Evolutionary conservation across 2,888 invertebrate species (phyloP).

Genomic region (Harmothoe impar): DNA sequence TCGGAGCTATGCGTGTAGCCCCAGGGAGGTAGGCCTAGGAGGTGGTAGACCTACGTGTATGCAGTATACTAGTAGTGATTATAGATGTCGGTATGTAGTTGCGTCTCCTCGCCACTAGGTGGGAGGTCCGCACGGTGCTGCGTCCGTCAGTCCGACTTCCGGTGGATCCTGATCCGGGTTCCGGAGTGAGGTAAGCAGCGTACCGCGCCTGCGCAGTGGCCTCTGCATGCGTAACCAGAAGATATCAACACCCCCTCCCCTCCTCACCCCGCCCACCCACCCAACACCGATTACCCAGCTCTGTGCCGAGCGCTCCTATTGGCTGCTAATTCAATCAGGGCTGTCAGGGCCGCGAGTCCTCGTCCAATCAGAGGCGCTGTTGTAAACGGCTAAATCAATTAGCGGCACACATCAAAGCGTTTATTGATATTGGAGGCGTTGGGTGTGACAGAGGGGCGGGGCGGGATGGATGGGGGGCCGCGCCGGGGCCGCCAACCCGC

Average conservation of each 20-base stretch:
- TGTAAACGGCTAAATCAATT: conserved; percentile 63
- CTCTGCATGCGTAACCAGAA: neutral
- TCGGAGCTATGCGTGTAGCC: too few relatives aligned
- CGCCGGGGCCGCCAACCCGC: neutral
- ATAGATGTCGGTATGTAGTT: neutral
- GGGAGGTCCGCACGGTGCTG: neutral
- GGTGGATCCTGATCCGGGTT: neutral
- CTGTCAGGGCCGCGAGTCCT: conserved; percentile 32
- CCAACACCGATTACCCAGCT: neutral
- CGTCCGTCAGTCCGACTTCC: neutral
- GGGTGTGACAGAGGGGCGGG: conserved; percentile 43
- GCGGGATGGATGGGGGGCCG: conserved; percentile 21
- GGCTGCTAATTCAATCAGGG: conserved; percentile 52
- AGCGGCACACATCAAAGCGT: conserved; percentile 50
- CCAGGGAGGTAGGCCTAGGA: too few relatives aligned
- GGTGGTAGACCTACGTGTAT: too few relatives aligned
- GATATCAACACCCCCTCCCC: conserved; percentile 26
- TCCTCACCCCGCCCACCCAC: neutral
- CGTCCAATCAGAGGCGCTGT: conserved; percentile 47
- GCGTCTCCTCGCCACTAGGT: neutral
- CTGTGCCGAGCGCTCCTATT: conserved; percentile 27
- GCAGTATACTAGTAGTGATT: neutral
- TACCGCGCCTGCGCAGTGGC: neutral
- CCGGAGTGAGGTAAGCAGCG: neutral
- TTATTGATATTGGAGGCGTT: conserved; percentile 57